phyloP scores from a whole-genome alignment of 2,113 vertebrate species.

The Dunckerocampus dactyliophorus region DNA sequence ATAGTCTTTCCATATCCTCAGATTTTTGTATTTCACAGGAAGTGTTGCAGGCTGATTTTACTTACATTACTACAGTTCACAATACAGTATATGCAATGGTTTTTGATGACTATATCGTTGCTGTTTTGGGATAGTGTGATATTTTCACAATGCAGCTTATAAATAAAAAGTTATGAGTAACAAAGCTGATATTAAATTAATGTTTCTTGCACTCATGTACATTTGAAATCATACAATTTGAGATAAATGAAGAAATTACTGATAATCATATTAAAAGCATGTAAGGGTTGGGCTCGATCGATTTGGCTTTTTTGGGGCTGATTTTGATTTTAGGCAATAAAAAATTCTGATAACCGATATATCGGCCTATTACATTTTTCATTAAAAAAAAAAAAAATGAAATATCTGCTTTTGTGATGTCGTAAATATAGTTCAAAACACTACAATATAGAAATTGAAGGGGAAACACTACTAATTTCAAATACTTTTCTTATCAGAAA shows the following conservation, averaged over 20 bases:
- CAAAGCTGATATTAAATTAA: conserved; percentile 21
- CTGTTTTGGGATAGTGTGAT: conserved; percentile 12
- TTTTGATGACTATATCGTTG: conserved; percentile 10
- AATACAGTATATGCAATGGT: conserved; percentile 12
- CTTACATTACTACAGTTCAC: conserved; percentile 26
- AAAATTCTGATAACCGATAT: no score
- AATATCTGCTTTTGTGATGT: no score
- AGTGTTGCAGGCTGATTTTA: conserved; percentile 7
- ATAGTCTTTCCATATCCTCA: conserved; percentile 5
- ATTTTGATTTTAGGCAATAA: no score
- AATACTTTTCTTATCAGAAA: no score
- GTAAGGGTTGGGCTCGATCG: no score
- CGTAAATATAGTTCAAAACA: no score
- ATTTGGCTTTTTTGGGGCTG: no score
- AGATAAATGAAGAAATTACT: not conserved
- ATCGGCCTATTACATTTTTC: no score
- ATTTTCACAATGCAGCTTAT: conserved; percentile 24
- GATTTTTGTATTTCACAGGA: conserved; percentile 10
- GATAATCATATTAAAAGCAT: not conserved
- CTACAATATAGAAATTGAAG: no score
- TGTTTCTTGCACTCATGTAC: not conserved
- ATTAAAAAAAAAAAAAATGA: no score
- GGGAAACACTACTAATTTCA: no score
- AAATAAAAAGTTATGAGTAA: conserved; percentile 39
- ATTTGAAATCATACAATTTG: not conserved